phyloP scores from a whole-genome alignment of 1,140 invertebrate species.

The Drosophila kanapiae region DNA sequence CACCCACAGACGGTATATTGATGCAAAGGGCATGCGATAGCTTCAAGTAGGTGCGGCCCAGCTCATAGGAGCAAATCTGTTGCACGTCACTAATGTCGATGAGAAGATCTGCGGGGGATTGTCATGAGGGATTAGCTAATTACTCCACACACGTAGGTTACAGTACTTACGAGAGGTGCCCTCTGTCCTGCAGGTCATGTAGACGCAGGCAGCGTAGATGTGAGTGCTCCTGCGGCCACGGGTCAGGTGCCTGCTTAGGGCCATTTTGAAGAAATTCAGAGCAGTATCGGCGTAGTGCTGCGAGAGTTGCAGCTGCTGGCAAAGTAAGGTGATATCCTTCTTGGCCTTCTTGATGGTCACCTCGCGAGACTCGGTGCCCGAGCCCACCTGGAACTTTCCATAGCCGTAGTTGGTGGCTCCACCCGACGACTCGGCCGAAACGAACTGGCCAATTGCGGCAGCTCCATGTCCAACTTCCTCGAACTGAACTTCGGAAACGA shows the following conservation, averaged over 20 bases:
- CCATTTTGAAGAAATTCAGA: constrained; percentile 99
- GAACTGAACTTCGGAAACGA: constrained; percentile 98
- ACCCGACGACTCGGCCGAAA: constrained; percentile 94
- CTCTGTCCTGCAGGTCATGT: constrained; percentile 98
- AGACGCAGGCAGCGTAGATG: constrained; percentile 98
- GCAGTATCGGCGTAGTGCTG: constrained; percentile 97
- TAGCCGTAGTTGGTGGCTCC: constrained; percentile 91
- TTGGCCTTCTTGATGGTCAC: constrained; percentile 95
- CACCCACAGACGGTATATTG: constrained; percentile 96
- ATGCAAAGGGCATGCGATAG: constrained; percentile 96
- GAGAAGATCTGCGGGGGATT: constrained; percentile 90
- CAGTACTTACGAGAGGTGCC: constrained; percentile 94
- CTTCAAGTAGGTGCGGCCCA: constrained; percentile 96
- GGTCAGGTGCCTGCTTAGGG: constrained; percentile 94
- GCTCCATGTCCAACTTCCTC: constrained; percentile 96
- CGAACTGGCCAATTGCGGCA: constrained; percentile 95
- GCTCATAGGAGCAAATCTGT: constrained; percentile 97
- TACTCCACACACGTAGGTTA: background rate
- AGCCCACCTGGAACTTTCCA: constrained; percentile 91
- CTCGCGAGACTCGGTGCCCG: constrained; percentile 95
- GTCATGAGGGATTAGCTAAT: background rate
- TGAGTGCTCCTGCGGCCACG: constrained; percentile 95
- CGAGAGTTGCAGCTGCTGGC: constrained; percentile 93
- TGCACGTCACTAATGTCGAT: constrained; percentile 99
- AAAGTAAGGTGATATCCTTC: constrained; percentile 91